Conservation (phyloP, 2,797 vertebrate genomes). For the Hirundo rustica region DNA sequence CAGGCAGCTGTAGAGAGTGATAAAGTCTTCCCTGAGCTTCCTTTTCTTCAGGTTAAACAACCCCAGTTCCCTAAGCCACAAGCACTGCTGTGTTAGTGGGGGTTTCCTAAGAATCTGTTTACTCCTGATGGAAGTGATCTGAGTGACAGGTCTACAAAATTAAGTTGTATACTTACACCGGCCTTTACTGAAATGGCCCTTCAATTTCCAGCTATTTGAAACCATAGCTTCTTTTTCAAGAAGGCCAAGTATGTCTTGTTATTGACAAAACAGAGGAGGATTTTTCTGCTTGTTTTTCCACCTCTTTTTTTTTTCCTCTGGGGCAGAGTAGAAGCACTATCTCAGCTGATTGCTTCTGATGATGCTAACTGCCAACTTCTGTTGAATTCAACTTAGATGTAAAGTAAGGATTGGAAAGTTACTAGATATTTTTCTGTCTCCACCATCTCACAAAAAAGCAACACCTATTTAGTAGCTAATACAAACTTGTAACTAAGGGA, state of each 20-base stretch:
- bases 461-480: neutral
- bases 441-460: neutral
- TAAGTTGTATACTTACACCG: slow-evolving; percentile 1
- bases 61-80: neutral
- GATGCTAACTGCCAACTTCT: neutral
- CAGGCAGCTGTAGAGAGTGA: neutral
- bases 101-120: neutral
- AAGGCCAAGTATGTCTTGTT: neutral
- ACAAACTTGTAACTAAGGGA: neutral
- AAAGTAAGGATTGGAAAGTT: neutral
- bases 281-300: neutral
- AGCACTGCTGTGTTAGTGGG: neutral
- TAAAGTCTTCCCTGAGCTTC: neutral
- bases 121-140: neutral
- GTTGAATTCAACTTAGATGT: neutral
- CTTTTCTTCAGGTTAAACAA: neutral
- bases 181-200: slow-evolving; percentile 18
- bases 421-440: neutral
- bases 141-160: slow-evolving; percentile 24
- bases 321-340: neutral
- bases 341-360: neutral
- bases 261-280: neutral
- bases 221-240: neutral
- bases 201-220: slow-evolving; percentile 46
- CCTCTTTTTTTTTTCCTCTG: neutral